Evolutionary conservation across 2,888 invertebrate genomes (phyloP).

Genomic region (Aphrophora alni): DNA sequence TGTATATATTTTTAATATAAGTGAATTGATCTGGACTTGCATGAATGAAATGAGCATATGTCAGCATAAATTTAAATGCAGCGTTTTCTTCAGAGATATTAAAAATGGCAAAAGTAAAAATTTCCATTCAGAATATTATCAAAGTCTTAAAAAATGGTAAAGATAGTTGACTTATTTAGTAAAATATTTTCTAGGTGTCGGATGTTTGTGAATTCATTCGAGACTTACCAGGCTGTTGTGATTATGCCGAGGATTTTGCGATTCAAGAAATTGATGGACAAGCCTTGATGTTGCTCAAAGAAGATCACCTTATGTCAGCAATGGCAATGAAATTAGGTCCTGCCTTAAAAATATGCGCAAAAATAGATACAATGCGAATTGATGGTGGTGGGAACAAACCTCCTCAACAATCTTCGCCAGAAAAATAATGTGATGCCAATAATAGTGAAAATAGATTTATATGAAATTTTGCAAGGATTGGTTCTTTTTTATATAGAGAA

Average conservation of each 20-base stretch:
- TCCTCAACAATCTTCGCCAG: background rate
- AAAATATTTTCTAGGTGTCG: slow-evolving; percentile 41
- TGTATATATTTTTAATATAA: too few relatives aligned
- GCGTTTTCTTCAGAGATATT: too few relatives aligned
- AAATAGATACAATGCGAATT: slow-evolving; percentile 79
- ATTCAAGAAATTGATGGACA: slow-evolving; percentile 97
- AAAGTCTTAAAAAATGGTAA: too few relatives aligned
- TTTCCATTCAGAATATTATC: too few relatives aligned
- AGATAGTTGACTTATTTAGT: too few relatives aligned
- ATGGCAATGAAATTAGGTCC: slow-evolving; percentile 96
- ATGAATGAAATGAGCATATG: too few relatives aligned
- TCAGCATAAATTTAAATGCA: too few relatives aligned
- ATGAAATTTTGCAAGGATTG: background rate
- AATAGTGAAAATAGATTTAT: background rate
- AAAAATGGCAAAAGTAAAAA: too few relatives aligned
- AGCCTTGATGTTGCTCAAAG: slow-evolving; percentile 88
- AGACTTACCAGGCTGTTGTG: slow-evolving; percentile 86
- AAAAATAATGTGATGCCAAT: background rate
- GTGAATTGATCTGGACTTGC: too few relatives aligned
- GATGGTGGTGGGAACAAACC: background rate
- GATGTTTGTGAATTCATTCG: slow-evolving; percentile 69
- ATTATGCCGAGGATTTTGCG: slow-evolving; percentile 93
- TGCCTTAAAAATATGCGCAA: slow-evolving; percentile 92
- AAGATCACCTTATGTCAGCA: slow-evolving; percentile 93
- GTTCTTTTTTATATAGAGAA: too few relatives aligned